Evolutionary conservation across 1,140 invertebrate species (phyloP).

Genomic region (Scaptodrosophila lebanonensis): DNA sequence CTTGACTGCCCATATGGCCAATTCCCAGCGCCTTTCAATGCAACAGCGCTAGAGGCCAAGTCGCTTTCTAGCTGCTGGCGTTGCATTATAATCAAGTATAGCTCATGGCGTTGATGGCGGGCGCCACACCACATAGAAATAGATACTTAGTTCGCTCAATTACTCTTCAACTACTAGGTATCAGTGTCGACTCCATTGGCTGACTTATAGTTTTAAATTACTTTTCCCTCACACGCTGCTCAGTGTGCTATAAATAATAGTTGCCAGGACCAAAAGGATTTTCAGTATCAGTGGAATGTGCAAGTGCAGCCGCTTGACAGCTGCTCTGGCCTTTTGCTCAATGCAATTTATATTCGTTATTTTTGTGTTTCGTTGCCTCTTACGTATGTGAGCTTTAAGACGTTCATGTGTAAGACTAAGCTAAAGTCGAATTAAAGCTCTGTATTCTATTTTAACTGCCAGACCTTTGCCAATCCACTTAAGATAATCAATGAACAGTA

Average conservation of each 20-base stretch:
- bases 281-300: constrained; percentile 1
- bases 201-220: constrained; percentile 21
- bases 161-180: not conserved
- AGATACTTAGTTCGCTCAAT: constrained; percentile 29
- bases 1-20: no score
- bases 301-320: no score
- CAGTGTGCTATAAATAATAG: constrained; percentile 21
- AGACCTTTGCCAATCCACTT: no score
- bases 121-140: constrained; percentile 7
- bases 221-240: not conserved
- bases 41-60: no score
- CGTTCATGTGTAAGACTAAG: constrained; percentile 1
- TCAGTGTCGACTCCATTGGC: not conserved
- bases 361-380: constrained; percentile 4
- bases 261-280: constrained; percentile 2
- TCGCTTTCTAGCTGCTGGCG: no score
- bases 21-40: no score
- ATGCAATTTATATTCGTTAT: constrained; percentile 58
- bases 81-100: constrained; percentile 17
- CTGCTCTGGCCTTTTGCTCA: not conserved
- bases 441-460: no score
- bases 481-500: no score
- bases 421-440: no score
- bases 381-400: constrained; percentile 9
- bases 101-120: no score